Conservation (phyloP, 2,888 invertebrate species). For the Galerucella pusilla region DNA sequence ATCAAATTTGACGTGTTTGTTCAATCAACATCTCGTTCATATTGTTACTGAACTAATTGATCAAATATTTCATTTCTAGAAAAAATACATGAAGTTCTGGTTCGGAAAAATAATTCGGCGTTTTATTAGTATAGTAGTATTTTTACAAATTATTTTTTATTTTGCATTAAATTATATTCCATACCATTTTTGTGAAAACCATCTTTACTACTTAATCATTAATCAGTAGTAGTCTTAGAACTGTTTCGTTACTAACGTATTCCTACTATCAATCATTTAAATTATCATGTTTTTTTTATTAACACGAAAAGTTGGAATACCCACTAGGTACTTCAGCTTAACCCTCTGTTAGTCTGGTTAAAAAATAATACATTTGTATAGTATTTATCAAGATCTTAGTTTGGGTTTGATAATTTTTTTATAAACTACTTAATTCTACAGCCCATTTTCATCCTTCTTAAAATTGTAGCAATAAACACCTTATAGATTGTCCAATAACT, state of each 20-base stretch:
- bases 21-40: neutral
- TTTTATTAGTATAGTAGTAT: neutral
- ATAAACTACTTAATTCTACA: too few relatives aligned
- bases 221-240: conserved; percentile 1
- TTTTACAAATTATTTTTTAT: conserved; percentile 1
- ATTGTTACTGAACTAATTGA: neutral
- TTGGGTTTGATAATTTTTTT: too few relatives aligned
- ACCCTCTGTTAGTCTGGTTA: neutral
- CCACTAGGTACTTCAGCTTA: neutral
- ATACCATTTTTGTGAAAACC: neutral
- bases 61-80: neutral
- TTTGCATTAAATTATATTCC: neutral
- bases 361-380: neutral
- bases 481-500: too few relatives aligned
- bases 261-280: conserved; percentile 3
- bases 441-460: too few relatives aligned
- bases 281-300: neutral
- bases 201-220: neutral
- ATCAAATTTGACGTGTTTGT: neutral
- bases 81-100: neutral
- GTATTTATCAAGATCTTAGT: too few relatives aligned
- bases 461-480: too few relatives aligned
- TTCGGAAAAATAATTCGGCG: neutral
- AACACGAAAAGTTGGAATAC: neutral
- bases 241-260: conserved; percentile 1